Conservation (phyloP, 2,888 invertebrate genomes). For the Liodrosophila aerea region DNA sequence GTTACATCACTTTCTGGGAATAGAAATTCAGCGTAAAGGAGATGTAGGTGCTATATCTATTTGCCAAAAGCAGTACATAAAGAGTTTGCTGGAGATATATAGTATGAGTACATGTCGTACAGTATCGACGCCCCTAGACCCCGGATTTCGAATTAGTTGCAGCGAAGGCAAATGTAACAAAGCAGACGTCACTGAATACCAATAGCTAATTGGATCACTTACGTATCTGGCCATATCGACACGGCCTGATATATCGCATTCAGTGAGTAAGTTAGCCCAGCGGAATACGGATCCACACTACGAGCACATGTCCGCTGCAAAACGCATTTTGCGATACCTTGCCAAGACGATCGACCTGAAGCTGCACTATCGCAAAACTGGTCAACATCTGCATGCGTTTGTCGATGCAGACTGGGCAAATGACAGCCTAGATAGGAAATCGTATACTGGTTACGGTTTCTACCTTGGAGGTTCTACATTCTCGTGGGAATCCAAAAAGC, state of each 20-base stretch:
- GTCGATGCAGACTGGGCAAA: slow-evolving; percentile 1
- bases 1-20: slow-evolving; percentile 29
- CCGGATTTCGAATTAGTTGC: slow-evolving; percentile 37
- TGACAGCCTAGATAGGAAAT: slow-evolving; percentile 4
- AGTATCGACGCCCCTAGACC: slow-evolving; percentile 46
- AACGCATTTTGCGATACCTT: slow-evolving; percentile 43
- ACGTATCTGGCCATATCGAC: slow-evolving; percentile 42
- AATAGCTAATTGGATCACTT: slow-evolving; percentile 36
- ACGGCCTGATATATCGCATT: slow-evolving; percentile 44
- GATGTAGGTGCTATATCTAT: slow-evolving; percentile 21
- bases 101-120: slow-evolving; percentile 36
- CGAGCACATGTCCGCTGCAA: slow-evolving; percentile 45
- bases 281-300: slow-evolving; percentile 44
- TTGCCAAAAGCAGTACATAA: slow-evolving; percentile 37
- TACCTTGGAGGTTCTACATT: not conserved
- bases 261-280: slow-evolving; percentile 48
- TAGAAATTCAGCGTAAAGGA: not conserved
- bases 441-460: slow-evolving; percentile 6
- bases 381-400: not conserved
- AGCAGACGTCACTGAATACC: slow-evolving; percentile 23
- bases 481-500: not conserved
- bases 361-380: slow-evolving; percentile 2
- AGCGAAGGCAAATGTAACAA: slow-evolving; percentile 14
- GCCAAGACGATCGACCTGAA: slow-evolving; percentile 2
- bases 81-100: slow-evolving; percentile 33